Base-by-base conservation (phyloP, 2,888 invertebrate species). In the Stenichneumon culpator region DNA sequence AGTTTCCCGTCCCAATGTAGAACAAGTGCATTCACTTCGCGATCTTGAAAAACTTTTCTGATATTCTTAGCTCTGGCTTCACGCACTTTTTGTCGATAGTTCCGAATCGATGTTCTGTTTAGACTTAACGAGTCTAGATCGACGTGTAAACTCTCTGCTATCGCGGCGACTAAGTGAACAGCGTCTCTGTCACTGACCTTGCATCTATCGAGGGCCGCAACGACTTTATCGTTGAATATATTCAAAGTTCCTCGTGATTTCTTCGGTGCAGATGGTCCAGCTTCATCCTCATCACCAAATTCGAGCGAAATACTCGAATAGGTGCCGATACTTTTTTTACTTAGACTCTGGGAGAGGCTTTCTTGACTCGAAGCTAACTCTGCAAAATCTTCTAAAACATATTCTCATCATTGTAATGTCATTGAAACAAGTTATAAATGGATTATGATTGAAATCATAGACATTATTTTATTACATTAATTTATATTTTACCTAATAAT, bases 1-100 rank as follows among this genome's bases (percentile, higher is more conserved):
- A 90, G 22, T 86, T 90, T 90, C 25, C 88, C 88, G 86, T 91
- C 89, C 90, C 90, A 91, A 75, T 91, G 90, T 22, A 89, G 67
- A 75, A 87, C 82, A 25, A 86, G 52, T 69, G 82, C 82, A 63
- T 88, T 81, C 19, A 87, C 73, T 36, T 86, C 82, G n/a, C 74
- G 36, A 36, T 63, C 63, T 68, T 81, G 28, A 78, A 90, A 87
- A 54, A 68, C 70, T 70, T 79, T 63, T 79, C 81, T 86, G 16
- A 89, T 83, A 67, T 87, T 60, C 19, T 63, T 60, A 50, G 86
- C 82, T 68, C 74, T 67, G 67, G 75, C 79, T 83, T 82, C 75
- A 79, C 86, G 86, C 19, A 87, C 69, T 68, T 73, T 39, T 79
- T 86, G 54, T 54, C 86, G 82, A 69, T 70, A 75, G 9, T 78